Percentiles rank a stretch among this genome's conserved stretches.
phyloP scores from a whole-genome alignment of 2,888 invertebrate genomes.

The Synergus umbraculus region DNA sequence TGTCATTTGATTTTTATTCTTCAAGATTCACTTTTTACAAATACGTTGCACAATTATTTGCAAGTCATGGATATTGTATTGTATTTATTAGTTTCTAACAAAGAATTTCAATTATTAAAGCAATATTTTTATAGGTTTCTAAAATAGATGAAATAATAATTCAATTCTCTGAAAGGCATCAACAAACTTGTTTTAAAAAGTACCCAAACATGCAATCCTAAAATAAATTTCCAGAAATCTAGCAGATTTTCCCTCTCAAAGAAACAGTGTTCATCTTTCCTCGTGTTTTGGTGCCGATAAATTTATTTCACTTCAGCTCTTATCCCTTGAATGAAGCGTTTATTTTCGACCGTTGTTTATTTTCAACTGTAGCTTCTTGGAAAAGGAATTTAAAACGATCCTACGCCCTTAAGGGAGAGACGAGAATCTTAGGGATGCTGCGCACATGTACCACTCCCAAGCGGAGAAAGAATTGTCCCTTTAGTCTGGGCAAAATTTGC shows the following conservation, averaged over 20 bases:
- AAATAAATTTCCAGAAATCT: conserved; percentile 1
- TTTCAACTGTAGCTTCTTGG: conserved; percentile 42
- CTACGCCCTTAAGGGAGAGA: conserved; percentile 61
- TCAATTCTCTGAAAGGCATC: background rate
- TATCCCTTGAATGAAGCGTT: conserved; percentile 11
- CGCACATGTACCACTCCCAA: conserved; percentile 59
- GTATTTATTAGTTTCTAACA: background rate
- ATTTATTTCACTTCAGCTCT: conserved; percentile 25
- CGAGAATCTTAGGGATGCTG: conserved; percentile 63
- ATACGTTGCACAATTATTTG: background rate
- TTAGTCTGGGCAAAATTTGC: background rate
- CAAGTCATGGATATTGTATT: background rate
- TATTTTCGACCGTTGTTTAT: conserved; percentile 42
- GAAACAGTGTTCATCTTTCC: background rate
- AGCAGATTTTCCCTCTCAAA: background rate
- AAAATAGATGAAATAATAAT: background rate
- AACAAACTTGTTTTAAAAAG: background rate
- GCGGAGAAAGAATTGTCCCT: conserved; percentile 61
- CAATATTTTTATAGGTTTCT: background rate
- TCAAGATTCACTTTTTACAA: background rate
- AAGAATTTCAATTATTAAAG: background rate
- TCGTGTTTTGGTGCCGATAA: conserved; percentile 11
- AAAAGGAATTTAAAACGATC: conserved; percentile 44
- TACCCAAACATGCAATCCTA: background rate
- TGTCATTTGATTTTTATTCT: background rate